Conservation (phyloP, 1,140 invertebrate genomes). For the Eriosoma lanigerum region DNA sequence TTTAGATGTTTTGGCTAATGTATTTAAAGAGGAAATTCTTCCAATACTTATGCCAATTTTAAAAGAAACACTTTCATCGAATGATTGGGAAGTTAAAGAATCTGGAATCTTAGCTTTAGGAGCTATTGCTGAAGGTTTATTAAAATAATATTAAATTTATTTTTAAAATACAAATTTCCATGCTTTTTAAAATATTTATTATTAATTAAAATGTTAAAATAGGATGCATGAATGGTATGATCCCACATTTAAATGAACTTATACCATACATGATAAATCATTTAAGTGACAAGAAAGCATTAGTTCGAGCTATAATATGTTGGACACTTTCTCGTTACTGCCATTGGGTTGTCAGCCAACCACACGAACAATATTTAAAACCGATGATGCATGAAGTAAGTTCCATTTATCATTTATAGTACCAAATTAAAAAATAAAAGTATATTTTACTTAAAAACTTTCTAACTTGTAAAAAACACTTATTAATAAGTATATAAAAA, state of each 20-base stretch:
- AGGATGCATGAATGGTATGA: constrained; percentile 96
- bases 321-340: constrained; percentile 98
- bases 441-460: no score
- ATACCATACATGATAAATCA: constrained; percentile 94
- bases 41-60: constrained; percentile 93
- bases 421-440: not conserved
- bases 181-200: not conserved
- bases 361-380: constrained; percentile 90
- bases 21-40: constrained; percentile 93
- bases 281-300: constrained; percentile 90
- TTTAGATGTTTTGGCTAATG: constrained; percentile 94
- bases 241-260: constrained; percentile 90
- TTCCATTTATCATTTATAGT: not conserved
- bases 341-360: constrained; percentile 95
- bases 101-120: constrained; percentile 93
- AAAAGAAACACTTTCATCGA: constrained; percentile 94
- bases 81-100: constrained; percentile 96
- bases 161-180: not conserved
- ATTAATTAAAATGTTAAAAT: constrained; percentile 50
- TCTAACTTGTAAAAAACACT: no score
- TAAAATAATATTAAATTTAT: not conserved
- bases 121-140: constrained; percentile 91
- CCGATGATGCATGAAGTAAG: constrained; percentile 90
- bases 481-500: no score
- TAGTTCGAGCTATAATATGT: constrained; percentile 97